Conservation (phyloP, 2,113 vertebrate genomes). For the Tragelaphus scriptus region DNA sequence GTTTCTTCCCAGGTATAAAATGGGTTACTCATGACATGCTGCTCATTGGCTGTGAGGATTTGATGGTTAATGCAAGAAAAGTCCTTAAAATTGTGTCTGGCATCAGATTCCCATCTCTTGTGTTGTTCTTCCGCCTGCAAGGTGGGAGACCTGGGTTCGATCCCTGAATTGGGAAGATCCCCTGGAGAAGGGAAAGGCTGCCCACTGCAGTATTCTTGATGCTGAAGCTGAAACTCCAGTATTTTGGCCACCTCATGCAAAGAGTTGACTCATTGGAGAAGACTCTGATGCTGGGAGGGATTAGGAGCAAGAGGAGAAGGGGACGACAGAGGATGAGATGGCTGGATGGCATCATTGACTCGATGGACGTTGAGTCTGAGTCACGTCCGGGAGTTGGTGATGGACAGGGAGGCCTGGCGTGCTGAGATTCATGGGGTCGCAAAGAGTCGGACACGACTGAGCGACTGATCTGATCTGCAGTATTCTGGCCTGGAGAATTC, state of each 20-base stretch:
- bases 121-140: background rate
- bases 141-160: background rate
- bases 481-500: background rate
- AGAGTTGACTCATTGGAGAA: too few species aligned
- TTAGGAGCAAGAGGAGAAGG: too few species aligned
- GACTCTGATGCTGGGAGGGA: too few species aligned
- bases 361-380: too few species aligned
- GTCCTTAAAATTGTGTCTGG: background rate
- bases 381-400: too few species aligned
- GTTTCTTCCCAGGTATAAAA: background rate
- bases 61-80: background rate
- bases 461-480: background rate
- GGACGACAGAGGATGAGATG: too few species aligned
- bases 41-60: background rate
- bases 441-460: too few species aligned
- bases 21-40: background rate
- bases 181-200: background rate
- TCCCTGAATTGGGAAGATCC: background rate
- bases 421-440: too few species aligned
- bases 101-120: background rate
- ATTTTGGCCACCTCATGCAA: too few species aligned
- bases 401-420: too few species aligned
- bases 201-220: background rate
- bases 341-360: too few species aligned
- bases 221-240: too few species aligned